Conservation (phyloP, 2,113 vertebrate genomes). For the Vanacampus margaritifer region DNA sequence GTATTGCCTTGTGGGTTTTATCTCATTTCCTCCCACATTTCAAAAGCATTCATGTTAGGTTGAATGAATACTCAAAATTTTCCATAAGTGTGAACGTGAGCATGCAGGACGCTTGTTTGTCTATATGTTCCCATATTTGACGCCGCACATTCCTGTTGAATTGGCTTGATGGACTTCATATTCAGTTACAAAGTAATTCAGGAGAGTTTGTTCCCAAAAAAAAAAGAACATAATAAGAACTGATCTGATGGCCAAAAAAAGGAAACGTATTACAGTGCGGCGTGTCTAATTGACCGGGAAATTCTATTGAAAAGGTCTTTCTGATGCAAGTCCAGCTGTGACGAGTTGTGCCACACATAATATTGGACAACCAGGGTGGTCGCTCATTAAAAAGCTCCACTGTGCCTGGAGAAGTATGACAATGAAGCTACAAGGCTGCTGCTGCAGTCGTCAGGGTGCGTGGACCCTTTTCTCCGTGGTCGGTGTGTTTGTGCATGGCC, state of each 20-base stretch:
- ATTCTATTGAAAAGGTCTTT: conserved; percentile 29
- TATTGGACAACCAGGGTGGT: conserved; percentile 49
- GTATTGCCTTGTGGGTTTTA: too few species aligned
- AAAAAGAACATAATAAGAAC: conserved; percentile 1
- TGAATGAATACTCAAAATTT: too few species aligned
- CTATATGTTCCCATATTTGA: too few species aligned
- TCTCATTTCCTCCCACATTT: too few species aligned
- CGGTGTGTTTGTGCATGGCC: conserved; percentile 37
- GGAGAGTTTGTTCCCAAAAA: too few species aligned
- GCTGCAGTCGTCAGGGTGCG: conserved; percentile 32
- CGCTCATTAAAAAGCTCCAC: conserved; percentile 64
- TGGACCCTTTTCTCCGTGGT: conserved; percentile 39
- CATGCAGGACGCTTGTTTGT: too few species aligned
- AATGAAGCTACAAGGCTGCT: conserved; percentile 32
- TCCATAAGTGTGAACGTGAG: too few species aligned
- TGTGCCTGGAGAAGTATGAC: conserved; percentile 62
- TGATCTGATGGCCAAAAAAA: conserved; percentile 12
- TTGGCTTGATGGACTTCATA: too few species aligned
- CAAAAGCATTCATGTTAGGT: too few species aligned
- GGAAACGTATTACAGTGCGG: conserved; percentile 17
- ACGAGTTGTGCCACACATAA: conserved; percentile 47
- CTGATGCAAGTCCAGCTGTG: conserved; percentile 48
- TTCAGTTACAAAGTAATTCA: too few species aligned
- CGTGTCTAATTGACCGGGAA: conserved; percentile 43
- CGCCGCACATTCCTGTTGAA: too few species aligned